Evolutionary conservation across 2,113 vertebrate genomes (phyloP), one percentile per base, ranked within the genome.

Genomic region (Erinaceus europaeus): DNA sequence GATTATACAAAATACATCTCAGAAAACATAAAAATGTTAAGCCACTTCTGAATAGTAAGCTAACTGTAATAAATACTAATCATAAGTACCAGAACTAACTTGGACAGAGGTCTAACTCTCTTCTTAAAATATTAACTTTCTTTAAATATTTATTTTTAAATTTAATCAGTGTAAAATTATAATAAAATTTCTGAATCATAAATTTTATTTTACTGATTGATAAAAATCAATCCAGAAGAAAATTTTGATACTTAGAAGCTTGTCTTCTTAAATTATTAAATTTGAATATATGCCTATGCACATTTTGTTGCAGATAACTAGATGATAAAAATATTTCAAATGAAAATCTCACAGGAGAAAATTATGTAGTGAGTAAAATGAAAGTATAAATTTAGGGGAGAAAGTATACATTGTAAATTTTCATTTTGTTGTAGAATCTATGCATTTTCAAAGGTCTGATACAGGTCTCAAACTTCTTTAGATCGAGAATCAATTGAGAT

Each of bases 81-180:
- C 48, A 82, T 29, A 89, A 53, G 20, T 74, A 61, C 8, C 20
- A 89, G 20, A 82, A 69, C 61, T 89, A 77, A 84, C 29, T 80
- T 34, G 48, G 59, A 71, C 13, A 86, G 68, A 48, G 1, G 23
- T 9, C 18, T 11, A 65, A 81, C 25, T 84, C 40, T 4, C 21
- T 75, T 61, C 73, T 46, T 86, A 74, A 77, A 32, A 86, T 9
- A 61, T 20, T 3, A 36, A 59, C 65, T 89, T 91, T 13, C 27
- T 74, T 78, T 75, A 65, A 86, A 82, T 53, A 79, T 69, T 76
- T 83, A 55, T 74, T 86, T 85, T 86, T 59, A 50, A 52, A 40
- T 57, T 55, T 71, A 84, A 20, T 42, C 87, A 75, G 46, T 84
- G 42, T 38, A 83, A 79, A 88, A 77, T 55, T 32, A n/a, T n/a